A percentile compares a stretch with the other conserved stretches of the same genome.
These are phyloP conservation scores for Epinotia ramella DNA, from an alignment of 2,888 invertebrate genomes.

Conservation along the genomic window DNA sequence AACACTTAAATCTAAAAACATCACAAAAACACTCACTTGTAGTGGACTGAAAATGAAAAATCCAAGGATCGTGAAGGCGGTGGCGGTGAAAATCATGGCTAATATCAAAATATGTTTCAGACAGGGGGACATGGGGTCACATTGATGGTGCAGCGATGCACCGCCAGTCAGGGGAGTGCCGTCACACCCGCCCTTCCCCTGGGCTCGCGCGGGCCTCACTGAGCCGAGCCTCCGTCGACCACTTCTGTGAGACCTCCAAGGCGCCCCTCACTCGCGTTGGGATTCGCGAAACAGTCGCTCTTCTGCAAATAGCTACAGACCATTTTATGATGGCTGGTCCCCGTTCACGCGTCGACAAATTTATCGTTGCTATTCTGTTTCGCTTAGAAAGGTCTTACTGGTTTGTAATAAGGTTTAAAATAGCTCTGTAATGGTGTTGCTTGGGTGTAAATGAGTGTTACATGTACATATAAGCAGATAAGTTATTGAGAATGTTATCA, in stretches of 20 bases:
- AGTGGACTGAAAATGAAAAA: slow-evolving; percentile 58
- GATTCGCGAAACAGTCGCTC: slow-evolving; percentile 10
- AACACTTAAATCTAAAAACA: slow-evolving; percentile 18
- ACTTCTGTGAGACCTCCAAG: slow-evolving; percentile 10
- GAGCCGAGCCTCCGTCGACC: slow-evolving; percentile 5
- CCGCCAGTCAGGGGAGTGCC: slow-evolving; percentile 14
- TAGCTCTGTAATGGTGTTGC: not conserved
- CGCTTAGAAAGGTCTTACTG: not conserved
- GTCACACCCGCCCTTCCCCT: slow-evolving; percentile 15
- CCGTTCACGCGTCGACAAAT: slow-evolving; percentile 9
- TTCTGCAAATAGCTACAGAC: slow-evolving; percentile 34
- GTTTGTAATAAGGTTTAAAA: not conserved
- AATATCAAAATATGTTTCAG: slow-evolving; percentile 57
- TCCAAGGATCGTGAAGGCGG: slow-evolving; percentile 63
- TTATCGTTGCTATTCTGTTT: not conserved
- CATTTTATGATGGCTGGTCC: slow-evolving; percentile 4
- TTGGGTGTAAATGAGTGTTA: not conserved
- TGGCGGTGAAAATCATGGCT: slow-evolving; percentile 67
- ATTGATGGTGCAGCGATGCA: slow-evolving; percentile 21
- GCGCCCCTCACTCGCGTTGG: slow-evolving; percentile 16
- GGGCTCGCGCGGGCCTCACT: slow-evolving; percentile 11
- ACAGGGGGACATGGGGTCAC: slow-evolving; percentile 57
- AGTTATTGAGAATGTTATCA: slow-evolving; percentile 37
- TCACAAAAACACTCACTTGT: slow-evolving; percentile 31
- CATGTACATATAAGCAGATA: slow-evolving; percentile 19